These are phyloP conservation scores for Alviniconcha marisindica DNA, from an alignment of 1,140 invertebrate species.

Conservation along the genomic window DNA sequence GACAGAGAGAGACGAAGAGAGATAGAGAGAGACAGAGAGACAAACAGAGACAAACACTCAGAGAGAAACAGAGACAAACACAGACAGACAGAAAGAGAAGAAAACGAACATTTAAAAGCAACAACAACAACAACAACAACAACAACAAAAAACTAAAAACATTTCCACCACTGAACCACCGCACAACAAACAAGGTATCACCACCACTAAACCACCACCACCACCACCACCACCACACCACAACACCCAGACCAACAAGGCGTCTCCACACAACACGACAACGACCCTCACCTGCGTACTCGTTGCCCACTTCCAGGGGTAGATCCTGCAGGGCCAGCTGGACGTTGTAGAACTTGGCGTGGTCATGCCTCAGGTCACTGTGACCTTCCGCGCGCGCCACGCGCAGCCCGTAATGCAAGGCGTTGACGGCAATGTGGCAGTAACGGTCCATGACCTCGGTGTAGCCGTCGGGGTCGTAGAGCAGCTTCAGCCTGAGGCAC, in stretches of 20 bases:
- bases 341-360: constrained; percentile 29
- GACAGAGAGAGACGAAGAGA: not conserved
- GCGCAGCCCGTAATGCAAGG: constrained; percentile 16
- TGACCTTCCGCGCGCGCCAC: not conserved
- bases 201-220: not conserved
- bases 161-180: not conserved
- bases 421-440: constrained; percentile 59
- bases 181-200: not conserved
- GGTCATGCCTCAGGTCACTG: not conserved
- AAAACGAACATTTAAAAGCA: not conserved
- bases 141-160: not conserved
- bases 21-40: no score
- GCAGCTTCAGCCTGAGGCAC: constrained; percentile 80
- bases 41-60: not conserved
- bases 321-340: not conserved
- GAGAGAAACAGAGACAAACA: not conserved
- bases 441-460: constrained; percentile 77
- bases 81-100: not conserved
- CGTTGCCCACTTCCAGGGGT: not conserved
- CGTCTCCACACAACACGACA: no score
- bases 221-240: not conserved
- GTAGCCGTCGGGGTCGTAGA: constrained; percentile 84
- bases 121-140: not conserved
- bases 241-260: no score
- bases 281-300: constrained; percentile 7